Percentiles rank a stretch among this genome's conserved stretches.
These are phyloP conservation scores for Zoanthus sansibaricus DNA, from an alignment of 92 coral and sea anemone genomes.

Conservation along the genomic window DNA sequence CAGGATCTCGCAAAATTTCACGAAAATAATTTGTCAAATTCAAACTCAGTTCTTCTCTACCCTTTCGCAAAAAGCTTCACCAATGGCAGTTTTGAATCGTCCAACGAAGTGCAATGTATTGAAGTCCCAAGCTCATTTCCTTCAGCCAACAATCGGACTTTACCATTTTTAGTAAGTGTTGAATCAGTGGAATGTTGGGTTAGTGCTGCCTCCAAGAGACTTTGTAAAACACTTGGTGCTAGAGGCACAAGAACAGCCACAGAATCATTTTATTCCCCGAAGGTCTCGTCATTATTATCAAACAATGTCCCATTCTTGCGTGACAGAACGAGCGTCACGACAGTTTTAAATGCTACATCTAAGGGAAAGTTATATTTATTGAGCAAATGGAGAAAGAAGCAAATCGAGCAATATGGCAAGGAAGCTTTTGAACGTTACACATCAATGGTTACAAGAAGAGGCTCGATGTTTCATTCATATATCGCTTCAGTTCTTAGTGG, in stretches of 20 bases:
- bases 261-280: constrained; percentile 23
- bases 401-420: constrained; percentile 84
- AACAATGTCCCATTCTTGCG: constrained; percentile 37
- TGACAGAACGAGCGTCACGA: constrained; percentile 77
- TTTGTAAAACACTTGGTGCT: constrained; percentile 61
- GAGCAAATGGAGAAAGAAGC: constrained; percentile 86
- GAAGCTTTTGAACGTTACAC: constrained; percentile 74
- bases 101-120: not conserved
- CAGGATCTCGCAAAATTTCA: constrained; percentile 74
- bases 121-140: not conserved
- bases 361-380: constrained; percentile 74
- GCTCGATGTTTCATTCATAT: constrained; percentile 78
- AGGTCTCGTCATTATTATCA: not conserved
- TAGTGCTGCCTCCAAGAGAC: constrained; percentile 57
- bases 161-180: constrained; percentile 59
- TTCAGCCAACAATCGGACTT: constrained; percentile 52
- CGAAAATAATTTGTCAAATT: constrained; percentile 58
- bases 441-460: constrained; percentile 68
- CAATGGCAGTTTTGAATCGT: not conserved
- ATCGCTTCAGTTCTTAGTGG: constrained; percentile 69
- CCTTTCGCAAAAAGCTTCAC: constrained; percentile 72
- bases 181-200: constrained; percentile 71
- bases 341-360: constrained; percentile 71
- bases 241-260: constrained; percentile 65
- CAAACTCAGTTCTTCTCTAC: constrained; percentile 74